Percentiles rank a stretch among this genome's conserved stretches.
These are phyloP conservation scores for Empis livida DNA, from an alignment of 2,888 invertebrate species.

Conservation along the genomic window DNA sequence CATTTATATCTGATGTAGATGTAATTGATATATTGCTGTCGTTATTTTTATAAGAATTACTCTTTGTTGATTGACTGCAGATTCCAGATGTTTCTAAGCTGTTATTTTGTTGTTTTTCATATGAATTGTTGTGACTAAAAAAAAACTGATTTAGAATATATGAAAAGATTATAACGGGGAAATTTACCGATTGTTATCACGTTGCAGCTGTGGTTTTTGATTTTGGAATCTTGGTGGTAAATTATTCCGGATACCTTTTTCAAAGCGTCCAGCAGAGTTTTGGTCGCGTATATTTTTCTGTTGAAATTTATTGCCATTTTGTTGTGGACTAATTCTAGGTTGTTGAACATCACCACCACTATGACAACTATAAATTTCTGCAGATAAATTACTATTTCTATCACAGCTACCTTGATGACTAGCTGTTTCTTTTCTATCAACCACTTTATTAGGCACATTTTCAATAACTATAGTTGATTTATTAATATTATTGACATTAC, in stretches of 20 bases:
- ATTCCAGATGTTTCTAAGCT: slow-evolving; percentile 4
- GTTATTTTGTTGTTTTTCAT: slow-evolving; percentile 1
- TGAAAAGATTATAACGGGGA: background rate
- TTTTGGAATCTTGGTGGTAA: slow-evolving; percentile 27
- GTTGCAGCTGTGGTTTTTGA: slow-evolving; percentile 16
- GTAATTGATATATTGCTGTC: background rate
- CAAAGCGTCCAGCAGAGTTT: slow-evolving; percentile 4
- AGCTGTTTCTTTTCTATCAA: background rate
- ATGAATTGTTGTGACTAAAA: background rate
- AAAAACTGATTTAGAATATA: too few relatives aligned
- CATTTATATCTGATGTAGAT: slow-evolving; percentile 7
- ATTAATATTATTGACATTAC: background rate
- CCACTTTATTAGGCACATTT: background rate
- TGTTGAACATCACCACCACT: slow-evolving; percentile 2
- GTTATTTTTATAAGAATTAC: background rate
- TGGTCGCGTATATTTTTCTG: background rate
- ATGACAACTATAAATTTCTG: slow-evolving; percentile 9
- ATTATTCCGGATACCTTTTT: slow-evolving; percentile 12
- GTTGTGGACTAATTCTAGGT: slow-evolving; percentile 3
- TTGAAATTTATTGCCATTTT: background rate
- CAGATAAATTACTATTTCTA: slow-evolving; percentile 6
- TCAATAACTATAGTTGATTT: background rate
- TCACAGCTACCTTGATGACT: background rate
- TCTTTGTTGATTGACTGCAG: background rate
- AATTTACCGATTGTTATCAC: slow-evolving; percentile 19